Evolutionary conservation across 2,888 invertebrate species (phyloP).

Genomic region (Stenchaetothrips biformis): DNA sequence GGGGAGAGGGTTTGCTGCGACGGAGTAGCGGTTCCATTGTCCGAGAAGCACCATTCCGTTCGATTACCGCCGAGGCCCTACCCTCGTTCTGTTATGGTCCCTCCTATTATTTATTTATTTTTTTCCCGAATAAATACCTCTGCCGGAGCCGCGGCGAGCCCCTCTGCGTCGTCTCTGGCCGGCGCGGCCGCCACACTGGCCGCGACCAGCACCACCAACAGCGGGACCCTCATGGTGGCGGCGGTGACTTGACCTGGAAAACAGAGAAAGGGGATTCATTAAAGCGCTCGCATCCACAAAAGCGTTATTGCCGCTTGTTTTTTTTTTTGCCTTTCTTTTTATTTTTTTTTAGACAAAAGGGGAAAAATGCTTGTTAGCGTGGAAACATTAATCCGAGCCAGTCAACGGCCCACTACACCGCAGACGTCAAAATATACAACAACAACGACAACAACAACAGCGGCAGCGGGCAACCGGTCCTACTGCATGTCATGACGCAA

Average conservation of each 20-base stretch:
- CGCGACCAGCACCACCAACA: neutral
- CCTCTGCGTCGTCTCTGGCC: neutral
- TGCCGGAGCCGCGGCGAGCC: conserved; percentile 14
- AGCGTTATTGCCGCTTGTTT: no score
- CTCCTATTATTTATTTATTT: neutral
- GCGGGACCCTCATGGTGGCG: conserved; percentile 1
- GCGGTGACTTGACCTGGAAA: neutral
- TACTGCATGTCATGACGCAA: neutral
- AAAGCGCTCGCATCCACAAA: neutral
- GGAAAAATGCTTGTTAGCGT: no score
- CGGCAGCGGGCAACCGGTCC: neutral
- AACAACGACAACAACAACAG: neutral
- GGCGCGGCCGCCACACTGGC: neutral
- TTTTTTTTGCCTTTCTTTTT: no score
- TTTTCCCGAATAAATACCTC: neutral
- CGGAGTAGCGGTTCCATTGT: no score
- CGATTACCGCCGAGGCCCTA: no score
- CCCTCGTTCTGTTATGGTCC: no score
- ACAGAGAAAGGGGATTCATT: neutral
- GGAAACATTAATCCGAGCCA: no score
- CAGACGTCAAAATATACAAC: no score
- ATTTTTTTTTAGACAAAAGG: no score
- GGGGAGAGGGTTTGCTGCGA: no score
- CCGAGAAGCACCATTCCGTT: no score
- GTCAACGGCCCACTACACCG: no score